Conservation (phyloP, 2,888 invertebrate species). For the Archips crataeganus region DNA sequence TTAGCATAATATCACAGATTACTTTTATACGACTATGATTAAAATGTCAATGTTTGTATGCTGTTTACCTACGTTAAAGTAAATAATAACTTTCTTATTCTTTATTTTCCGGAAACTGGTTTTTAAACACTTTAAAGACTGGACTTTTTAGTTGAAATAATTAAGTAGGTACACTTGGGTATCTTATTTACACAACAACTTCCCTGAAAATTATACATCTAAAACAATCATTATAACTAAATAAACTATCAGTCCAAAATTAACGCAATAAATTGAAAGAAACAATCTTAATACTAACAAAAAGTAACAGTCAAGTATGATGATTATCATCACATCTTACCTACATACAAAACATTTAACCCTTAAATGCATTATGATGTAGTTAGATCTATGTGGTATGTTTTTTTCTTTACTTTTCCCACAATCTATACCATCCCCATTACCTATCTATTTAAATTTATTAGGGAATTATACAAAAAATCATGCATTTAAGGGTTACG, state of each 20-base stretch:
- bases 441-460: no score
- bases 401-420: no score
- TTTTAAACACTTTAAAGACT: background rate
- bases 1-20: slow-evolving; percentile 41
- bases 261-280: background rate
- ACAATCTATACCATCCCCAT: no score
- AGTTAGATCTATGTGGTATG: no score
- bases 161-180: no score
- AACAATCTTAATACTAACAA: background rate
- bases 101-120: background rate
- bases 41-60: background rate
- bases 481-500: no score
- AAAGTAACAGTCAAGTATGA: background rate
- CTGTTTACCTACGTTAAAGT: background rate
- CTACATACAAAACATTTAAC: background rate
- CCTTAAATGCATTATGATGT: no score
- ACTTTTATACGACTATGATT: slow-evolving; percentile 15
- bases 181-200: background rate
- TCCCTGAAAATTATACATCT: background rate
- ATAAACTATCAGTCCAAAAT: slow-evolving; percentile 19
- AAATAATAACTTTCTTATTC: background rate
- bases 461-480: no score
- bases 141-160: no score
- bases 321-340: background rate
- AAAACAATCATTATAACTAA: slow-evolving; percentile 8